These are phyloP conservation scores for Siderastrea siderea DNA, from an alignment of 92 coral and sea anemone genomes.

Conservation along the genomic window DNA sequence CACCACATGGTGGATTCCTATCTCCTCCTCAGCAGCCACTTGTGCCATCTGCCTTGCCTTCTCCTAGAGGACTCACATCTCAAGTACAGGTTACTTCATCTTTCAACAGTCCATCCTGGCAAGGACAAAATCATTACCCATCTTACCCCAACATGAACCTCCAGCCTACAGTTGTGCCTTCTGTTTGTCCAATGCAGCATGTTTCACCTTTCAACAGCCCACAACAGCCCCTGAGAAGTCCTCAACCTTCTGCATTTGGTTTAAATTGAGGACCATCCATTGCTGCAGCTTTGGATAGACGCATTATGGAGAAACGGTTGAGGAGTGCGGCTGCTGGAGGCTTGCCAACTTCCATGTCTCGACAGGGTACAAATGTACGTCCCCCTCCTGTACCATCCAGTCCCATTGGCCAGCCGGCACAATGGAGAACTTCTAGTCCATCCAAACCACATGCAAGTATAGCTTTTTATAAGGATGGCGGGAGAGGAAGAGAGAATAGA, in stretches of 20 bases:
- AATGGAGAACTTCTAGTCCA: neutral
- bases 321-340: neutral
- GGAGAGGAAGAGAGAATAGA: constrained; percentile 20
- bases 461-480: neutral
- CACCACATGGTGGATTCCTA: neutral
- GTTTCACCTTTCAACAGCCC: neutral
- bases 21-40: neutral
- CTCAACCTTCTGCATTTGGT: neutral
- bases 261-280: neutral
- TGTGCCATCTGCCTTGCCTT: neutral
- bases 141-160: neutral
- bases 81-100: constrained; percentile 1
- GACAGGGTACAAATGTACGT: neutral
- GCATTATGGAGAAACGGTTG: neutral
- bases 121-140: neutral
- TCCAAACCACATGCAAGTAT: neutral
- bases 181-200: neutral
- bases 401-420: constrained; percentile 7
- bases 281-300: constrained; percentile 24
- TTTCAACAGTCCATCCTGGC: constrained; percentile 10
- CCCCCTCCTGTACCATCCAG: neutral
- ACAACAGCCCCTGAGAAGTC: neutral
- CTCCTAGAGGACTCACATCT: neutral
- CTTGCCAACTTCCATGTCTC: neutral
- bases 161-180: neutral